Percentiles rank a stretch among this genome's conserved stretches.
Conservation (phyloP, 2,797 vertebrate species). For the Saxicola maurus region DNA sequence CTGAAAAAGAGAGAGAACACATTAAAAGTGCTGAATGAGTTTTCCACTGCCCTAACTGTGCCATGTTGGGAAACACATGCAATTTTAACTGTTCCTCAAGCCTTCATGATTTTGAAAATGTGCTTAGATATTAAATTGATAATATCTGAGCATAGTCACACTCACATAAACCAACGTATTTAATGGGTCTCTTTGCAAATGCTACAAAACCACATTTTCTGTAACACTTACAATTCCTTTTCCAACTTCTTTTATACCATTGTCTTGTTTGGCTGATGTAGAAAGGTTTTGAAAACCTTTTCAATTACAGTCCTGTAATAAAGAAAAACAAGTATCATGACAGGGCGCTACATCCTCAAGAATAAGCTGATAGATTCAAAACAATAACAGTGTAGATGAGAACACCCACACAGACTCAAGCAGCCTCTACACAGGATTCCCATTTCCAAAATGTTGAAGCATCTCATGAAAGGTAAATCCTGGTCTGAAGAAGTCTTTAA, state of each 20-base stretch:
- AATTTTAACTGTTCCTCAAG: background rate
- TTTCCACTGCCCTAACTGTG: background rate
- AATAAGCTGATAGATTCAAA: background rate
- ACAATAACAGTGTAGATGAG: background rate
- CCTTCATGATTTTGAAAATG: background rate
- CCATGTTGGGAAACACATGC: conserved; percentile 27
- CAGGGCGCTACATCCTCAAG: background rate
- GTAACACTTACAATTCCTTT: conserved; percentile 62
- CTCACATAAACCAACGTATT: background rate
- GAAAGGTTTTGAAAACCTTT: conserved; percentile 51
- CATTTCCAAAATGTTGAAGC: background rate
- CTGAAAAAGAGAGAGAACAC: conserved; percentile 67
- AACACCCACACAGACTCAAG: background rate
- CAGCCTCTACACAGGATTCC: background rate
- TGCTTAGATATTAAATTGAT: background rate
- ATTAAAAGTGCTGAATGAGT: conserved; percentile 41
- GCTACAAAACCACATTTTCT: background rate
- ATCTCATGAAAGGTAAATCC: background rate
- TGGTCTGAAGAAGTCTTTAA: background rate
- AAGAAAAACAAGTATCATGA: conserved; percentile 46
- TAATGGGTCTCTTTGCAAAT: background rate
- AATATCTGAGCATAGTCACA: background rate
- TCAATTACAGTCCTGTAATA: conserved; percentile 28
- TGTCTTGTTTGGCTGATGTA: conserved; percentile 26
- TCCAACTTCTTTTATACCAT: conserved; percentile 54